Evolutionary conservation across 1,140 invertebrate genomes (phyloP), one percentile per base, ranked within the genome.

Genomic region (Caenorhabditis inopinata): DNA sequence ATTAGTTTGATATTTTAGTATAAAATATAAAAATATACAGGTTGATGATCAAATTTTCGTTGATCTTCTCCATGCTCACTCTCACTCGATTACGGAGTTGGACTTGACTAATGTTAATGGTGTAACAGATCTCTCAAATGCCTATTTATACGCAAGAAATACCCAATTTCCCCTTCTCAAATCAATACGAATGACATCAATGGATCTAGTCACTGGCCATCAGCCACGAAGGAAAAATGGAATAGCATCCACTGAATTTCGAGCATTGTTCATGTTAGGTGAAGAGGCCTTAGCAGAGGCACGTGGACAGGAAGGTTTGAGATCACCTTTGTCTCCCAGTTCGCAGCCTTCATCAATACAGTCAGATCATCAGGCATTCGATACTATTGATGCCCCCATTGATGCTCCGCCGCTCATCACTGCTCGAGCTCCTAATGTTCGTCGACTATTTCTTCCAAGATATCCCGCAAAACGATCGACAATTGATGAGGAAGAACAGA

Each of bases 71-170:
- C 58, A 45, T 25, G 80, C 80, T 5, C 76, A 81, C 25, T 18
- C 48, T 7, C 32, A 81, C 11, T 25, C 32, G 11, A 58, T 81
- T 4, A 62, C 38, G 3, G 77, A 81, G 23, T 42, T 81, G 29
- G 76, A 81, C 74, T 23, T 80, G 27, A 80, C 68, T 6, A 75
- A 75, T 75, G 47, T 75, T 0, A 47, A 12, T 7, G 78, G 78
- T 14, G 42, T 79, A 4, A 49, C 78, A 1, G 78, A 79, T 35
- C 23, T 42, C 2, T 42, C 73, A 7, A 79, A 79, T 45, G 47
- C 51, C 7, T 62, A 83, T 62, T 48, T 82, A 11, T 53, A 82
- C 32, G 74, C 46, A n/a, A 48, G 74, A 38, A 79, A 42, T 27
- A 76, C 80, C 7, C 62, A 81, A 23, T 47, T 82, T 32, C 77